These are phyloP conservation scores for Serrognathus titanus DNA, from an alignment of 2,888 invertebrate species.

Conservation along the genomic window DNA sequence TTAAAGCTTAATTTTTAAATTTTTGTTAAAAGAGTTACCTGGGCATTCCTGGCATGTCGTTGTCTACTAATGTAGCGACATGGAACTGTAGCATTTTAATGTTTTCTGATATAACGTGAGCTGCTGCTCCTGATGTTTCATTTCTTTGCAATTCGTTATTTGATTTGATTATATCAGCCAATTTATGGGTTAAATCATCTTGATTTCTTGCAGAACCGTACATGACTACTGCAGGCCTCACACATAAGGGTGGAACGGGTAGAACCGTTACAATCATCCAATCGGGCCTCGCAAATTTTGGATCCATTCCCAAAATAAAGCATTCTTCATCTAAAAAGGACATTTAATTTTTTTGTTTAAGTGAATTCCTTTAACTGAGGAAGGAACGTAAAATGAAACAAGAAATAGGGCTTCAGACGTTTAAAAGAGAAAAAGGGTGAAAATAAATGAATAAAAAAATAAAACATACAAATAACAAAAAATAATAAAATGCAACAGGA, in stretches of 20 bases:
- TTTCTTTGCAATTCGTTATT: slow-evolving; percentile 95
- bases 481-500: no score
- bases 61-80: slow-evolving; percentile 96
- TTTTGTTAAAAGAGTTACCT: slow-evolving; percentile 48
- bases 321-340: slow-evolving; percentile 82
- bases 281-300: slow-evolving; percentile 94
- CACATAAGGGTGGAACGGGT: slow-evolving; percentile 94
- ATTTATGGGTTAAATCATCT: slow-evolving; percentile 98
- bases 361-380: no score
- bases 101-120: slow-evolving; percentile 95
- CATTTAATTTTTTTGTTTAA: no score
- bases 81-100: slow-evolving; percentile 98
- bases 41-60: slow-evolving; percentile 98
- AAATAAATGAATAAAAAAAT: no score
- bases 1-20: slow-evolving; percentile 29
- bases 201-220: slow-evolving; percentile 98
- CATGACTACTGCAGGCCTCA: slow-evolving; percentile 98
- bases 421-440: no score
- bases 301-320: slow-evolving; percentile 92
- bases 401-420: no score
- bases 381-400: no score
- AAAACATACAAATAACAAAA: no score
- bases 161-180: slow-evolving; percentile 96
- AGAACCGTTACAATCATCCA: slow-evolving; percentile 99
- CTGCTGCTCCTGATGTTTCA: slow-evolving; percentile 95